Base-by-base conservation (phyloP, 2,113 vertebrate genomes). In the Varanus salvator region DNA sequence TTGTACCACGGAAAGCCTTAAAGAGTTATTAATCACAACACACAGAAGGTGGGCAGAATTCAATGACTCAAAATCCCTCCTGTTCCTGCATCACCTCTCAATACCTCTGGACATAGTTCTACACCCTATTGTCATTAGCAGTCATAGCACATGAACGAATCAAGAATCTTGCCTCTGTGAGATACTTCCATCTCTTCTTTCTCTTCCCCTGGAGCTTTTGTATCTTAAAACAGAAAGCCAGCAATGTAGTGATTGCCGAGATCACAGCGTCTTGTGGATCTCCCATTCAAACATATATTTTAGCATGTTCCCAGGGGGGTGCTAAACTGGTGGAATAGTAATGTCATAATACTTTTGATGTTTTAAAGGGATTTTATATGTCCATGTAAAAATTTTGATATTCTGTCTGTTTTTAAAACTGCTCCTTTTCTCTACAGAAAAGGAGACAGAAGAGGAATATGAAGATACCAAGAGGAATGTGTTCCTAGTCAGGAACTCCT, bases 121-220 rank as follows among this genome's bases (percentile, higher is more conserved):
- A 60, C 57, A 0, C 0, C 0, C 0, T 0, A 57, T 86, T 0
- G 0, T 48, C 87, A 31, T 71, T 78, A 0, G 0, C 90, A 83
- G 48, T 15, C 84, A 84, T 5, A 14, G 88, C 71, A 91, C 7
- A 0, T 6, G 68, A 93, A 21, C 66, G 75, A 77, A 29, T 72
- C 38, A 50, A 69, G 91, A 95, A 91, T 34, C 66, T 81, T 57
- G 21, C 31, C 90, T 82, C 83, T 0, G 0, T 80, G 82, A 92
- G 85, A 71, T 3, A 54, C 87, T 21, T 91, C 71, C 75, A 75
- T 21, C 76, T n/a, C 21, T 3, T 75, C 85, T 60, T 75, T 86
- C 87, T 50, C 77, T 87, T 90, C 89, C 91, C 85, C 78, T 71
- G 0, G 7, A 88, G 15, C 14, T 21, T 85, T 31, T 1, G 78